Evolutionary conservation across 2,113 vertebrate species (phyloP), one percentile per base, ranked within the genome.

Genomic region (Trogon surrucura): DNA sequence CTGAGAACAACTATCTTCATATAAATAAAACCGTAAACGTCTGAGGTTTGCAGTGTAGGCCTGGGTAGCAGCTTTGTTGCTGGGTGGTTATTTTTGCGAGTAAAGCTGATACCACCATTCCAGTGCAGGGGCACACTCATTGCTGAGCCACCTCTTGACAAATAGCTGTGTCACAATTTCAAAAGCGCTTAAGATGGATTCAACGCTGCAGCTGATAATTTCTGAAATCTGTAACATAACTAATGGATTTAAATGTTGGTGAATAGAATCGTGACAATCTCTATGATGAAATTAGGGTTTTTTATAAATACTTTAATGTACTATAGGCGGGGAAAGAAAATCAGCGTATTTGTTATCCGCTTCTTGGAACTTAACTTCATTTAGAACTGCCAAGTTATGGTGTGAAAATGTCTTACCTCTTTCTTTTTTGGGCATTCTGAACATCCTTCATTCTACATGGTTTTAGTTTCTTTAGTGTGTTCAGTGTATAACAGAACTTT

Each of bases 91-190:
- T 82, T 60, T 85, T 51, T 51, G 32, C 65, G 80, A 8, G 9
- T 51, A 27, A 48, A 88, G 57, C 41, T 16, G 62, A 13, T 66
- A 16, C 23, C 36, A 65, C 38, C 25, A 8, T 77, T 80, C 45
- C 50, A 41, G 0, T 54, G 15, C 26, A 34, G n/a, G 30, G 51
- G n/a, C 53, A 27, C 1, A 0, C 26, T 93, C 22, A 6, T 38
- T 89, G 50, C 38, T 80, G 54, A 87, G 15, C 30, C n/a, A 16
- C 50, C 20, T 61, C 27, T 47, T 77, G 34, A 36, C 32, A 66
- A 85, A 65, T 36, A 93, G 21, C 18, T 15, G 2, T 86, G 69
- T 84, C 38, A 81, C 29, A 71, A 32, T 25, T 86, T 41, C 22
- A 41, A 26, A 60, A 79, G 5, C 16, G 36, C 61, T 71, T 67